A percentile compares a stretch with the other conserved stretches of the same genome.
Conservation (phyloP, 1,140 invertebrate genomes). For the Cydia pomonella region DNA sequence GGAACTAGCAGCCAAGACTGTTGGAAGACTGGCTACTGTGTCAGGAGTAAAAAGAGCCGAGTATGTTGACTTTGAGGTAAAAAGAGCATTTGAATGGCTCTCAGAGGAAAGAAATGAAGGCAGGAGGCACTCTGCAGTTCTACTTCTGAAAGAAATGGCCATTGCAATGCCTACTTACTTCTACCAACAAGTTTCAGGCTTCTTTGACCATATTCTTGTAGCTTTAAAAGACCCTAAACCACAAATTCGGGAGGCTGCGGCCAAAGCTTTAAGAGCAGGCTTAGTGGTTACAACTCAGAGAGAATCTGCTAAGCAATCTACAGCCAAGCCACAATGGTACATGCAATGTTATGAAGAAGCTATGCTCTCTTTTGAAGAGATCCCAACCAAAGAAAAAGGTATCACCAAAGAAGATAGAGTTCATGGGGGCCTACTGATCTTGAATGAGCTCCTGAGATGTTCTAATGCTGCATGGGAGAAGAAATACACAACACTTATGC, state of each 20-base stretch:
- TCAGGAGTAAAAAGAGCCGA: conserved; percentile 96
- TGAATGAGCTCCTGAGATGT: conserved; percentile 97
- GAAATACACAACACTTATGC: conserved; percentile 87
- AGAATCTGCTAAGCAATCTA: conserved; percentile 94
- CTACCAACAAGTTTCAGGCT: conserved; percentile 97
- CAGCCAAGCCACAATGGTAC: conserved; percentile 94
- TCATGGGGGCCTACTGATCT: conserved; percentile 95
- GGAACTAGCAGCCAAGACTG: conserved; percentile 97
- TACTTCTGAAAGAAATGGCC: conserved; percentile 96
- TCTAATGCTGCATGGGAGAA: conserved; percentile 95
- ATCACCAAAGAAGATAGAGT: conserved; percentile 93
- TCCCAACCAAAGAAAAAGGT: conserved; percentile 86
- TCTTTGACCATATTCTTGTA: conserved; percentile 97
- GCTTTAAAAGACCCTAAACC: conserved; percentile 96
- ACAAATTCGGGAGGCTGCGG: conserved; percentile 95
- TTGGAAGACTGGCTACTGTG: conserved; percentile 94
- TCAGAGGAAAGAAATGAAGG: conserved; percentile 93
- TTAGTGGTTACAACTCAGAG: conserved; percentile 96
- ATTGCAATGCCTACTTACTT: conserved; percentile 98
- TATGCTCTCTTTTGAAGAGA: conserved; percentile 88
- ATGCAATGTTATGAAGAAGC: conserved; percentile 96
- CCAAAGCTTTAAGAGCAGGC: conserved; percentile 95
- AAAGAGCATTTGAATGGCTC: conserved; percentile 95
- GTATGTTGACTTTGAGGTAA: conserved; percentile 97
- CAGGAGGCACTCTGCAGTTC: conserved; percentile 94